A percentile compares a stretch with the other conserved stretches of the same genome.
These are phyloP conservation scores for Lucilia cuprina DNA, from an alignment of 1,140 invertebrate species.

Conservation along the genomic window DNA sequence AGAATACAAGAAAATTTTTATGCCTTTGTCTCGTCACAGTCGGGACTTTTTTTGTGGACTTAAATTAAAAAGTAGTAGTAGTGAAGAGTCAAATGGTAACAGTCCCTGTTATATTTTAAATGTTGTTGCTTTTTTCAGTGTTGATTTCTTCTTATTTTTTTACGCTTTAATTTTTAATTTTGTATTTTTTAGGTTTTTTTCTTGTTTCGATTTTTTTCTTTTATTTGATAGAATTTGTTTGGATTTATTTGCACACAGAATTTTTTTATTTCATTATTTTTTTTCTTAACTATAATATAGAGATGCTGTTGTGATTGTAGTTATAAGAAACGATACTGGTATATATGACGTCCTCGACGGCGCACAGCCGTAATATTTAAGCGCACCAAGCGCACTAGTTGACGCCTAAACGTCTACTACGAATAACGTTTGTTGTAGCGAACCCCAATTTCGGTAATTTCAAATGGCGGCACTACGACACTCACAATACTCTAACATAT, in stretches of 20 bases:
- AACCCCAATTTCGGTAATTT: conserved; percentile 63
- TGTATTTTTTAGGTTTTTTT: background rate
- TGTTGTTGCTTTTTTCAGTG: conserved; percentile 5
- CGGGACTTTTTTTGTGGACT: background rate
- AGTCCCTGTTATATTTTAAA: background rate
- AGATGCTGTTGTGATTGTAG: conserved; percentile 24
- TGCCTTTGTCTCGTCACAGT: conserved; percentile 29
- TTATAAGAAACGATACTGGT: conserved; percentile 1
- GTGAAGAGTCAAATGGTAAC: background rate
- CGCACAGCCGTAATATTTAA: conserved; percentile 53
- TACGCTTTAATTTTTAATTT: conserved; percentile 23
- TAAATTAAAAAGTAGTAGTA: background rate
- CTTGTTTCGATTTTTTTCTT: background rate
- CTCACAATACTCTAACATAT: background rate
- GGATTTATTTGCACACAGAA: background rate
- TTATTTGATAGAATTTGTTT: background rate
- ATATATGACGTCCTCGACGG: conserved; percentile 28
- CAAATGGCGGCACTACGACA: conserved; percentile 57
- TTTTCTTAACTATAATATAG: background rate
- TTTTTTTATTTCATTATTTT: conserved; percentile 5
- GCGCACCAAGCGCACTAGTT: conserved; percentile 64
- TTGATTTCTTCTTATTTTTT: background rate
- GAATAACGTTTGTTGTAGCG: conserved; percentile 63
- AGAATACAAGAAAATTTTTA: conserved; percentile 5
- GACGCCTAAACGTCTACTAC: conserved; percentile 65